Evolutionary conservation across 1,140 invertebrate species (phyloP).

Genomic region (Fragariocoptes setiger): DNA sequence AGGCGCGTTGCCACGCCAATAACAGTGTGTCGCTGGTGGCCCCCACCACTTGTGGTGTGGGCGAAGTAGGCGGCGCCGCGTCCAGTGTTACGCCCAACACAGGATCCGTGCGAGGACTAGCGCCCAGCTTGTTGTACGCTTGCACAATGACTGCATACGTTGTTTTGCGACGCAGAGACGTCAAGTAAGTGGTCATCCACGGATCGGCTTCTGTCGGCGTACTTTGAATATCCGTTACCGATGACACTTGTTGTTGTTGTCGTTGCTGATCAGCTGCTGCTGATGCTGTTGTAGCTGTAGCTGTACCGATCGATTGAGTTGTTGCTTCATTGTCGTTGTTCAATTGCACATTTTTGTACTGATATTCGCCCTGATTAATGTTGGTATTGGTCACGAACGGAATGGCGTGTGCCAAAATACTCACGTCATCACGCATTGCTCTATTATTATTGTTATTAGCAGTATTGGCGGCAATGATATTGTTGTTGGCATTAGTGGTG

Average conservation of each 20-base stretch:
- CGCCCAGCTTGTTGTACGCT: slow-evolving; percentile 17
- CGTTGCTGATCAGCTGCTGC: no score
- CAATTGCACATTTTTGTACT: slow-evolving; percentile 15
- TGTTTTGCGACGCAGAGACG: slow-evolving; percentile 16
- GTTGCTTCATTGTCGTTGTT: not conserved
- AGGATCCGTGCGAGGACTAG: slow-evolving; percentile 13
- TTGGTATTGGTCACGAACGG: no score
- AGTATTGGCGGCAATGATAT: not conserved
- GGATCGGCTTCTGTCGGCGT: no score
- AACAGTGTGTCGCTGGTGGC: not conserved
- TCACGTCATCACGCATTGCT: not conserved
- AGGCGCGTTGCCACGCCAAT: not conserved
- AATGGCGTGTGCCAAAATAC: no score
- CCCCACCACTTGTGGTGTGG: not conserved
- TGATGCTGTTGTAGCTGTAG: no score
- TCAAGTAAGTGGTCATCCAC: slow-evolving; percentile 3
- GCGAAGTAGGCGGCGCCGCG: slow-evolving; percentile 4
- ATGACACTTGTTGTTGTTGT: not conserved
- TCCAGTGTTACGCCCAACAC: not conserved
- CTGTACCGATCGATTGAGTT: not conserved
- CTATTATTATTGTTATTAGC: not conserved
- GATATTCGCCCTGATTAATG: slow-evolving; percentile 12
- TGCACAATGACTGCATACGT: slow-evolving; percentile 17
- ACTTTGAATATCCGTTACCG: no score
- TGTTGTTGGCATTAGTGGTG: no score